phyloP scores from a whole-genome alignment of 2,888 invertebrate genomes.

The Unio pictorum region DNA sequence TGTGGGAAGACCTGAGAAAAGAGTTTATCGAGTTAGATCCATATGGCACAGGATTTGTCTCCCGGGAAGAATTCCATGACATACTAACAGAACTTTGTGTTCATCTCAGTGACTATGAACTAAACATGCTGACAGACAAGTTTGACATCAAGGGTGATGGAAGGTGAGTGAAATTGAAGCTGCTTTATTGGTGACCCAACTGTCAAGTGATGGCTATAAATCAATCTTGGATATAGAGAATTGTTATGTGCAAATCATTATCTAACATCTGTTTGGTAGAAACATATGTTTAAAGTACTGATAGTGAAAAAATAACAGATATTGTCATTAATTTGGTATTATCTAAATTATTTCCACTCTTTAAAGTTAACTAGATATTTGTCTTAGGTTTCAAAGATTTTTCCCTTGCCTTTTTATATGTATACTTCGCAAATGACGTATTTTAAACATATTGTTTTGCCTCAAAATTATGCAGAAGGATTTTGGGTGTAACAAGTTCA shows the following conservation, averaged over 20 bases:
- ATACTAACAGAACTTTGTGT: slow-evolving; percentile 68
- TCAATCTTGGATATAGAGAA: not conserved
- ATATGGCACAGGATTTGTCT: slow-evolving; percentile 66
- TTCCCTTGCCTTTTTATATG: too few species aligned
- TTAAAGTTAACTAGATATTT: too few species aligned
- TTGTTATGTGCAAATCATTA: not conserved
- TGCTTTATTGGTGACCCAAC: not conserved
- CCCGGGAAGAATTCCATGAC: slow-evolving; percentile 67
- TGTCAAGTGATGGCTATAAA: too few species aligned
- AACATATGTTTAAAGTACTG: not conserved
- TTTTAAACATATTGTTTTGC: too few species aligned
- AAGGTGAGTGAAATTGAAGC: slow-evolving; percentile 40
- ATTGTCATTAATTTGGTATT: too few species aligned
- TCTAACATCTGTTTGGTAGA: not conserved
- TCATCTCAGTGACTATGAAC: slow-evolving; percentile 66
- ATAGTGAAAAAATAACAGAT: too few species aligned
- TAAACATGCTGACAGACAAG: slow-evolving; percentile 59
- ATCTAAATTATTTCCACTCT: too few species aligned
- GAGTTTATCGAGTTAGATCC: slow-evolving; percentile 70
- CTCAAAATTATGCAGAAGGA: too few species aligned
- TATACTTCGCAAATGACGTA: too few species aligned
- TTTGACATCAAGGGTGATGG: slow-evolving; percentile 61
- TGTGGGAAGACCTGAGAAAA: slow-evolving; percentile 69
- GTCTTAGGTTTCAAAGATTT: too few species aligned
- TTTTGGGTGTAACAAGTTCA: too few species aligned